Conservation (phyloP, 2,888 invertebrate species). For the Hoplodrina ambigua region DNA sequence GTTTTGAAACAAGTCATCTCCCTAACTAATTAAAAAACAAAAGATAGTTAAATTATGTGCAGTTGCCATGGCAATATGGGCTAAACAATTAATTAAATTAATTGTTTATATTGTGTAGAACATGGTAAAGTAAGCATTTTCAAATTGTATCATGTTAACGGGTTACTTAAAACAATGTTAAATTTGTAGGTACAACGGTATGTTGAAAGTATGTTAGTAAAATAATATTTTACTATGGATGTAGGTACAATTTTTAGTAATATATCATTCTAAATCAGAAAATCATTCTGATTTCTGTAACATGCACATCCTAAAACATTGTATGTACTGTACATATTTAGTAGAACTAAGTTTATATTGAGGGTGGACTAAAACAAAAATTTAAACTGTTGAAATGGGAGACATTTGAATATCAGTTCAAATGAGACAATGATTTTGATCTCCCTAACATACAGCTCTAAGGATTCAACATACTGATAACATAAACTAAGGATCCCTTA, state of each 20-base stretch:
- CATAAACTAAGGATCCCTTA: conserved; percentile 60
- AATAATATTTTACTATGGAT: not conserved
- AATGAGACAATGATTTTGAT: not conserved
- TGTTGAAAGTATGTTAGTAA: not conserved
- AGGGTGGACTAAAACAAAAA: conserved; percentile 35
- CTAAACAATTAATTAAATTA: not conserved
- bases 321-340: too few species aligned
- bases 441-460: not conserved
- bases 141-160: not conserved
- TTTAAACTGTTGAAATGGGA: too few species aligned
- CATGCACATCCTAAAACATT: not conserved
- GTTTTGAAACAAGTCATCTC: not conserved
- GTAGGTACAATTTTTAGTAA: not conserved
- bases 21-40: conserved; percentile 10
- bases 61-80: not conserved
- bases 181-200: too few species aligned
- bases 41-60: not conserved
- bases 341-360: not conserved
- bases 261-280: conserved; percentile 1
- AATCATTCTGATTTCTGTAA: too few species aligned
- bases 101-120: conserved; percentile 10
- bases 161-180: not conserved
- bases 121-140: not conserved
- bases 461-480: conserved; percentile 3
- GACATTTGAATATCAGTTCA: not conserved